Base-by-base conservation (phyloP, 2,888 invertebrate genomes). In the Xylocampa areola region DNA sequence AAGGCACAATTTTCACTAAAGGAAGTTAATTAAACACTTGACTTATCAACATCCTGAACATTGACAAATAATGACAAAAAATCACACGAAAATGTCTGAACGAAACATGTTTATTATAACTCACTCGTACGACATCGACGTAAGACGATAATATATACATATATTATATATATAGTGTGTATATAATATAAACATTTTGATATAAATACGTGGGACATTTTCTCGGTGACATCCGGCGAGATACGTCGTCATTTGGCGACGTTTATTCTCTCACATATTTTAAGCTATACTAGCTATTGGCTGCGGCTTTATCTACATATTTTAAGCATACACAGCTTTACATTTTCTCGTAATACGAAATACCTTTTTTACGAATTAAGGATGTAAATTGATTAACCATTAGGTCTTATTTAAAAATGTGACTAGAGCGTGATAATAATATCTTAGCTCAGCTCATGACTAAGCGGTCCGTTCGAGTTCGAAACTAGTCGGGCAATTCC, bases 231-330 rank as follows among this genome's bases (percentile, higher is more conserved):
- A 53, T 49, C 41, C 37, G 35, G 16, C n/a, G 17, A 45, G 35
- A 44, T 52, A 35, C 17, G 19, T 23, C 32, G 52, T 43, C 44
- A 49, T 45, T 67, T 49, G 49, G 25, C 37, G 29, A n/a, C 35
- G 32, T 21, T 37, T 45, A 32, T 16, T 14, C n/a, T 16, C 6
- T 16, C 14, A 27, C 29, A 13, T 32, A 47, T 7, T 6, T 36
- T n/a, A n/a, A n/a, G n/a, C n/a, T n/a, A n/a, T n/a, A n/a, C n/a
- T n/a, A n/a, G n/a, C n/a, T n/a, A n/a, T n/a, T n/a, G n/a, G n/a
- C n/a, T n/a, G n/a, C n/a, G n/a, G n/a, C n/a, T n/a, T n/a, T n/a
- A n/a, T n/a, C n/a, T n/a, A n/a, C n/a, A n/a, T n/a, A n/a, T n/a
- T n/a, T n/a, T n/a, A n/a, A n/a, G n/a, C n/a, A n/a, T n/a, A n/a